Evolutionary conservation across 30 jellyfish, hydroid and myxozoan genomes (phyloP).

Genomic region (Turritopsis rubra): DNA sequence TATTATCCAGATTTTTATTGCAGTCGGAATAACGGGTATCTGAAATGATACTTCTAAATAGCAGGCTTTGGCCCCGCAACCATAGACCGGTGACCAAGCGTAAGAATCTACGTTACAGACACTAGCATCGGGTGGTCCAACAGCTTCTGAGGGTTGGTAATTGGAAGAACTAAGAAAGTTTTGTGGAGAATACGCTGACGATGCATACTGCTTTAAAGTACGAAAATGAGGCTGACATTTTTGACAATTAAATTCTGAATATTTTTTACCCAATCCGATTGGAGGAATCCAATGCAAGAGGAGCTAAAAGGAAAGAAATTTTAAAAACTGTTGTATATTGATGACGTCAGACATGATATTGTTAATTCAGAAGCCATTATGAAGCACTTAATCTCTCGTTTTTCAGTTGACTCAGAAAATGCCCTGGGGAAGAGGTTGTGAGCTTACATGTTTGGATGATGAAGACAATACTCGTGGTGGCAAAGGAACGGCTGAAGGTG

Average conservation of each 20-base stretch:
- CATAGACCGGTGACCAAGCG: constrained; percentile 42
- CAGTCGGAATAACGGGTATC: constrained; percentile 69
- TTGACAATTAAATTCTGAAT: constrained; percentile 35
- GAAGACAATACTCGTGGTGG: constrained; percentile 47
- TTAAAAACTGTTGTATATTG: background rate
- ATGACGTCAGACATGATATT: background rate
- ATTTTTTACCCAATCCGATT: constrained; percentile 47
- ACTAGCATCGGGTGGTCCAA: constrained; percentile 89
- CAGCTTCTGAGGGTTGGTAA: constrained; percentile 35
- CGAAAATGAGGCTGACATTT: constrained; percentile 32
- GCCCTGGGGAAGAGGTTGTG: background rate
- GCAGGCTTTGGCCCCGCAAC: constrained; percentile 11
- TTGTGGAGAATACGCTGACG: constrained; percentile 22
- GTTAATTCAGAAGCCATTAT: too few relatives aligned
- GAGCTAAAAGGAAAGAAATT: background rate
- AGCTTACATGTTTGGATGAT: background rate
- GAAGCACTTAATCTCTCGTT: background rate
- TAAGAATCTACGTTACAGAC: constrained; percentile 32
- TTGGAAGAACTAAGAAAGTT: background rate
- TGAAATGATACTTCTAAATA: constrained; percentile 56
- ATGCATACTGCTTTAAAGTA: constrained; percentile 22
- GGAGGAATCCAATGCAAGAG: constrained; percentile 73
- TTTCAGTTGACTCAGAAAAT: background rate
- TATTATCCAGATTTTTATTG: constrained; percentile 70
- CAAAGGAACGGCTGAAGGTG: constrained; percentile 74